Percentiles rank a stretch among this genome's conserved stretches.
Conservation (phyloP, 2,888 invertebrate genomes). For the Prosapia bicincta region DNA sequence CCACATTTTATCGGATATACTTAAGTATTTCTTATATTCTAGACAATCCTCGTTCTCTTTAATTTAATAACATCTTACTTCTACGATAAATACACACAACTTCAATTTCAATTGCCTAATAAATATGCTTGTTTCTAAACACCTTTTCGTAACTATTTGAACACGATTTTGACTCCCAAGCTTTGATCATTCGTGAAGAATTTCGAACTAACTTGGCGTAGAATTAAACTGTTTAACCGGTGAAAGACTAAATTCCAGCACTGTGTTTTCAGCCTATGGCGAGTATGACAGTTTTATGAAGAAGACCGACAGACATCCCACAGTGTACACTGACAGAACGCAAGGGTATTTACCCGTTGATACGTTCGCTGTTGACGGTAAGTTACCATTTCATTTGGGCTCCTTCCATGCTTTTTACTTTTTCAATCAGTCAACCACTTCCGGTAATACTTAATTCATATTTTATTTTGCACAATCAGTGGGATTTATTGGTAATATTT, state of each 20-base stretch:
- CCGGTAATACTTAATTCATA: too few relatives aligned
- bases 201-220: background rate
- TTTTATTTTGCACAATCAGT: too few relatives aligned
- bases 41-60: too few relatives aligned
- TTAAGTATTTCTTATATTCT: too few relatives aligned
- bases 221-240: background rate
- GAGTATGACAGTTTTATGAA: background rate
- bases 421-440: too few relatives aligned
- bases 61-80: too few relatives aligned
- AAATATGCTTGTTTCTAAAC: too few relatives aligned
- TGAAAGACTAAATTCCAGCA: background rate
- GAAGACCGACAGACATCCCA: background rate
- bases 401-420: background rate
- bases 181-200: background rate
- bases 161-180: background rate
- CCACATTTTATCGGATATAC: too few relatives aligned
- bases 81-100: too few relatives aligned
- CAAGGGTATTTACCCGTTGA: background rate
- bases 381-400: background rate
- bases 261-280: background rate
- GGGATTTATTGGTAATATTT: too few relatives aligned
- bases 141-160: background rate
- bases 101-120: too few relatives aligned
- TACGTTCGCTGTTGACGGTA: background rate
- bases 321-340: background rate